Percentiles rank a stretch among this genome's conserved stretches.
These are phyloP conservation scores for Incurvaria masculella DNA, from an alignment of 2,888 invertebrate genomes.

Conservation along the genomic window DNA sequence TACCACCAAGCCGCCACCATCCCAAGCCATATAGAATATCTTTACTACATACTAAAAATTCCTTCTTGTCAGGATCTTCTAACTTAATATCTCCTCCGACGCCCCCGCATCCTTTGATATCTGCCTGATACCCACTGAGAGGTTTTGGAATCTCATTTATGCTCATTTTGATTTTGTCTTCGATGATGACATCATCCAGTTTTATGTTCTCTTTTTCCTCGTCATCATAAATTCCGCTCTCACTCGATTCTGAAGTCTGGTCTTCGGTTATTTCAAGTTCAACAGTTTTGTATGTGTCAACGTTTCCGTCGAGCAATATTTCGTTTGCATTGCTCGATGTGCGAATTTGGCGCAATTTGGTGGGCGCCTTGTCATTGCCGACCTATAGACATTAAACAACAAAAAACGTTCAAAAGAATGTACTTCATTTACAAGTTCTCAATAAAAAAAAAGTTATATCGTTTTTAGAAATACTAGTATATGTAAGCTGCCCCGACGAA, in stretches of 20 bases:
- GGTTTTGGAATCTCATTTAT: not conserved
- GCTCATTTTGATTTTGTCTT: not conserved
- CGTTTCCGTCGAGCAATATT: not conserved
- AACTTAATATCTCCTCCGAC: slow-evolving; percentile 29
- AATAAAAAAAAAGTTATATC: too few relatives aligned
- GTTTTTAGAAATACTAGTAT: too few relatives aligned
- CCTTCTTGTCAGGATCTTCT: slow-evolving; percentile 41
- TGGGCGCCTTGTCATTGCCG: not conserved
- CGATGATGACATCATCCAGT: not conserved
- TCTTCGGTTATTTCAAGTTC: not conserved
- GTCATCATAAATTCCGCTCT: too few relatives aligned
- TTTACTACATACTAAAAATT: slow-evolving; percentile 33
- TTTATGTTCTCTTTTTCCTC: not conserved
- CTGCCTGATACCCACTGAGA: not conserved
- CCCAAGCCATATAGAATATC: not conserved
- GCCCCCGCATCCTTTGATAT: slow-evolving; percentile 25
- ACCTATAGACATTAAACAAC: not conserved
- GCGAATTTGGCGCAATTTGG: not conserved
- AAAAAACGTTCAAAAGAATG: too few relatives aligned
- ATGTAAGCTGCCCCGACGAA: too few relatives aligned
- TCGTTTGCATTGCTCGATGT: not conserved
- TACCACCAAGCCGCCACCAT: not conserved
- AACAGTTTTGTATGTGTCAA: not conserved
- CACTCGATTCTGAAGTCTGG: too few relatives aligned
- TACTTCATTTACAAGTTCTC: too few relatives aligned